Percentiles rank a stretch among this genome's conserved stretches.
Evolutionary conservation across 2,113 vertebrate genomes (phyloP).

Genomic region (Tragelaphus scriptus): DNA sequence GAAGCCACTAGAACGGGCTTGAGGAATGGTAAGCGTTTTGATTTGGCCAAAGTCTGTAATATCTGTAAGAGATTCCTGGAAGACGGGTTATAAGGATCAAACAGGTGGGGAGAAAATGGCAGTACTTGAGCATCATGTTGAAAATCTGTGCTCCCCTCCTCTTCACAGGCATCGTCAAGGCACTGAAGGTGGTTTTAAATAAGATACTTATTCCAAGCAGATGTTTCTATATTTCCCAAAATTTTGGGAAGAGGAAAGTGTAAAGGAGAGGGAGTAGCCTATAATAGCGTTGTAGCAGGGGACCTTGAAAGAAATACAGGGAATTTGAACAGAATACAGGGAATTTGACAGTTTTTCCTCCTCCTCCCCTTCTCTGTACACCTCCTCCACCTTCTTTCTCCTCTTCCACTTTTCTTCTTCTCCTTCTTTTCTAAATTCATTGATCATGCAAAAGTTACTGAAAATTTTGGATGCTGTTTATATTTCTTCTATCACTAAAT

Average conservation of each 20-base stretch:
- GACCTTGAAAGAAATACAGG: background rate
- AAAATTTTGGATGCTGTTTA: background rate
- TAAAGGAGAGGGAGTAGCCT: background rate
- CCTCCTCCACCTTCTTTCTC: background rate
- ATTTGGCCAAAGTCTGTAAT: background rate
- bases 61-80: background rate
- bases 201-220: background rate
- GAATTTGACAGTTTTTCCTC: background rate
- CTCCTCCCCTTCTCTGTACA: background rate
- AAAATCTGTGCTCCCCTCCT: background rate
- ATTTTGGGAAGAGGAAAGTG: background rate
- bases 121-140: background rate
- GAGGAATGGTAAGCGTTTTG: background rate
- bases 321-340: background rate
- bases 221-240: background rate
- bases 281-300: background rate
- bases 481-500: background rate
- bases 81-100: background rate
- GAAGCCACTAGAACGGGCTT: background rate
- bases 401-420: background rate
- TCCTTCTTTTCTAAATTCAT: background rate
- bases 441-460: background rate
- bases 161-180: background rate
- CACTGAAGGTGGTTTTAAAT: background rate
- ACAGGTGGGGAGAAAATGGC: background rate